These are phyloP conservation scores for Tetramorium bicarinatum DNA, from an alignment of 2,888 invertebrate genomes.

Conservation along the genomic window DNA sequence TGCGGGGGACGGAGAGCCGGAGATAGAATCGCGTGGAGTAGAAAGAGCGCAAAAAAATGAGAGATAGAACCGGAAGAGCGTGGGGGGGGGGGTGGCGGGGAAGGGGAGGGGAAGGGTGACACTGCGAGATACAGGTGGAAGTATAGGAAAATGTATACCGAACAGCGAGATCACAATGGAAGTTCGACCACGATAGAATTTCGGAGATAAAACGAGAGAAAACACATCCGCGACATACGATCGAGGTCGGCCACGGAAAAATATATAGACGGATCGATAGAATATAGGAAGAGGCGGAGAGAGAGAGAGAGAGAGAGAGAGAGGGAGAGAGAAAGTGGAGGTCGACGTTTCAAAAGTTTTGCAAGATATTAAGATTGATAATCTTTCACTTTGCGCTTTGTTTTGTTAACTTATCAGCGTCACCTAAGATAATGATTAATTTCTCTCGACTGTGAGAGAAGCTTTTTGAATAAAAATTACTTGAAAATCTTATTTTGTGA, in stretches of 20 bases:
- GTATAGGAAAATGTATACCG: conserved; percentile 56
- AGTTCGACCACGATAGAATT: conserved; percentile 57
- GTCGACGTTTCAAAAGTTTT: conserved; percentile 4
- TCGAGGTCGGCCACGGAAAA: conserved; percentile 59
- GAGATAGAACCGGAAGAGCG: conserved; percentile 37
- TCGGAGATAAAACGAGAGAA: conserved; percentile 56
- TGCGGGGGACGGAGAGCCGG: conserved; percentile 36
- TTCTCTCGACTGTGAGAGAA: no score
- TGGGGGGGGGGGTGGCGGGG: no score
- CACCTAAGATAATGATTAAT: no score
- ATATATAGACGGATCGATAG: conserved; percentile 59
- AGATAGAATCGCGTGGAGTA: conserved; percentile 54
- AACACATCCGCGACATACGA: conserved; percentile 58
- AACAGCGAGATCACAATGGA: conserved; percentile 58
- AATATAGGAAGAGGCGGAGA: not conserved
- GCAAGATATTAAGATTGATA: not conserved
- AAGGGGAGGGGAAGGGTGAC: conserved; percentile 38
- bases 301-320: conserved; percentile 14
- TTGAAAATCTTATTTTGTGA: no score
- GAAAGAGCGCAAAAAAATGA: conserved; percentile 49
- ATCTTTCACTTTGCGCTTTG: not conserved
- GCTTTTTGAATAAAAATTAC: no score
- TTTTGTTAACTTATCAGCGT: no score
- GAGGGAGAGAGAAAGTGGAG: not conserved
- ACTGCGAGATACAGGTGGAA: conserved; percentile 52